Conservation (phyloP, 1,140 invertebrate species). For the Marisa cornuarietis region DNA sequence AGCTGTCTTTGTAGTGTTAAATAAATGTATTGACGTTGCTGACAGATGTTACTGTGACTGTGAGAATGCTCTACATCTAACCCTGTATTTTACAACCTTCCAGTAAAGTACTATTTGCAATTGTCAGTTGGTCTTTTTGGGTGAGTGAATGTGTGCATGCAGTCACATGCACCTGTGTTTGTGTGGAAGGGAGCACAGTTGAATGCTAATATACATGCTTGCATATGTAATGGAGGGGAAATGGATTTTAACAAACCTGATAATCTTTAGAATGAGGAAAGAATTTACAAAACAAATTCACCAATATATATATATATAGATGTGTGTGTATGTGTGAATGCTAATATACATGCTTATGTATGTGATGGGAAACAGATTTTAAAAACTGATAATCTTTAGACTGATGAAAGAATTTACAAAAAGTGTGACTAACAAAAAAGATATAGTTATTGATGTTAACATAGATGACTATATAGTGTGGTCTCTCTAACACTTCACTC, state of each 20-base stretch:
- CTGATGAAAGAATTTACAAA: slow-evolving; percentile 15
- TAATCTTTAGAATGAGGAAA: neutral
- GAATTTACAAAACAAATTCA: neutral
- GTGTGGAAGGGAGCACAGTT: neutral
- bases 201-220: neutral
- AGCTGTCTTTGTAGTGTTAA: too few relatives aligned
- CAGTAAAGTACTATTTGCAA: too few relatives aligned
- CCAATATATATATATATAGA: neutral
- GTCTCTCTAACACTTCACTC: too few relatives aligned
- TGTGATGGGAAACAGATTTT: neutral
- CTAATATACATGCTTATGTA: neutral
- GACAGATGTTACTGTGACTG: too few relatives aligned
- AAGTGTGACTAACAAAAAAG: too few relatives aligned
- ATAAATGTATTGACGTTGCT: too few relatives aligned
- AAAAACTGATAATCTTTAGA: neutral
- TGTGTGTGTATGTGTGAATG: slow-evolving; percentile 2
- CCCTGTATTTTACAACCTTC: too few relatives aligned
- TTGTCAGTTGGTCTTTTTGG: neutral
- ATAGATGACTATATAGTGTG: too few relatives aligned
- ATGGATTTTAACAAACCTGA: neutral
- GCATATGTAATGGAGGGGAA: neutral
- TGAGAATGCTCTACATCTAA: too few relatives aligned
- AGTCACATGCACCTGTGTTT: neutral
- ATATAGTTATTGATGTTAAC: too few relatives aligned
- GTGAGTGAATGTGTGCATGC: neutral